Conservation (phyloP, 2,888 invertebrate genomes). For the Tetrapedia diversipes region DNA sequence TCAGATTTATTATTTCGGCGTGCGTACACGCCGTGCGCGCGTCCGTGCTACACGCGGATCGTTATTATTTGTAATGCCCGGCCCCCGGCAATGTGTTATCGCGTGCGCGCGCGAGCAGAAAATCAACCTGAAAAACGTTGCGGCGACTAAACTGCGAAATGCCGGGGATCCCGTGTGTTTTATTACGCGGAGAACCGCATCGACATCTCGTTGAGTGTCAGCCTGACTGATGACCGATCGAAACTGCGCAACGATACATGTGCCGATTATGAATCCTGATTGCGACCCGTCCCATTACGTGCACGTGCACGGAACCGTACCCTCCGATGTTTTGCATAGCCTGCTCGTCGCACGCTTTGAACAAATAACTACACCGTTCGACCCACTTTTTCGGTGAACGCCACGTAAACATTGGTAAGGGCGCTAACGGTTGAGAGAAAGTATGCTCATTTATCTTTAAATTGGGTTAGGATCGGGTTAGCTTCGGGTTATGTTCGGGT, state of each 20-base stretch:
- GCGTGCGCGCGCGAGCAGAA: conserved; percentile 42
- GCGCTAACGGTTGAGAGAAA: too few species aligned
- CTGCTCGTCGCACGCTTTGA: conserved; percentile 21
- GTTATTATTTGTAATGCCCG: conserved; percentile 64
- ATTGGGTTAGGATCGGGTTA: too few species aligned
- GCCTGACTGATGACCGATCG: conserved; percentile 60
- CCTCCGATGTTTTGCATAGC: conserved; percentile 14
- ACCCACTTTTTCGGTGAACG: conserved; percentile 19
- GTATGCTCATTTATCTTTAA: too few species aligned
- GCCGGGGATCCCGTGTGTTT: conserved; percentile 56
- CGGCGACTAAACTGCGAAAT: conserved; percentile 62
- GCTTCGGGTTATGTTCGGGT: too few species aligned
- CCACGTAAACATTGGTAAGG: not conserved
- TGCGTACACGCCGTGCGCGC: conserved; percentile 45
- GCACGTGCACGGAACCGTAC: conserved; percentile 30
- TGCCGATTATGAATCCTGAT: conserved; percentile 59
- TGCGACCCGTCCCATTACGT: conserved; percentile 34
- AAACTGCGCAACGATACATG: conserved; percentile 59
- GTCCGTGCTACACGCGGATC: conserved; percentile 52
- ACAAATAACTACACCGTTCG: conserved; percentile 41
- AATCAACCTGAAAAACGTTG: conserved; percentile 63
- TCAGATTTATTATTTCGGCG: conserved; percentile 62
- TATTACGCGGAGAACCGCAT: conserved; percentile 66
- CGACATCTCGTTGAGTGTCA: conserved; percentile 65
- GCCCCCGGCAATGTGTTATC: conserved; percentile 59